Conservation (phyloP, 2,888 invertebrate species). For the Sussaba pulchella region DNA sequence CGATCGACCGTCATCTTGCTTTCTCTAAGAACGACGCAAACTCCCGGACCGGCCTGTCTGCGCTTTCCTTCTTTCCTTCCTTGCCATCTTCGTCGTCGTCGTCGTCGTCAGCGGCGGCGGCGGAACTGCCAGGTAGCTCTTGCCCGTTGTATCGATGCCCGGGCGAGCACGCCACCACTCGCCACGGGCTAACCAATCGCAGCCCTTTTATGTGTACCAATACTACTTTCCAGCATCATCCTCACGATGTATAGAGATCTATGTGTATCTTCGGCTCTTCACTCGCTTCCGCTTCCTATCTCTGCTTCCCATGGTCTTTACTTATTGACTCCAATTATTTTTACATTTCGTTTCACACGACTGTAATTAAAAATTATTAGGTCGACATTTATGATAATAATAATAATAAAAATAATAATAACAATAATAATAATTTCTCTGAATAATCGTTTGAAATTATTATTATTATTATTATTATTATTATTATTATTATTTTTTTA, state of each 20-base stretch:
- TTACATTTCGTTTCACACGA: background rate
- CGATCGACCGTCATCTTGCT: conserved; percentile 9
- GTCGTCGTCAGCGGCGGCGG: conserved; percentile 10
- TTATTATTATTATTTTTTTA: no score
- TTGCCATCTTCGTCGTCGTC: conserved; percentile 11
- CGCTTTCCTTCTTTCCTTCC: conserved; percentile 32
- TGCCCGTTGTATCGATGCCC: background rate
- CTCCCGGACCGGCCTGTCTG: conserved; percentile 4
- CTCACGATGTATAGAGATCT: background rate
- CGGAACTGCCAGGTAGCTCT: conserved; percentile 22
- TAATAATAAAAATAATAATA: no score
- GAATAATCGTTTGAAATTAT: no score
- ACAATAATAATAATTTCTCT: no score
- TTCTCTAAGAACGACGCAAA: conserved; percentile 14
- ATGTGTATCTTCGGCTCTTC: background rate
- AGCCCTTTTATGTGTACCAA: conserved; percentile 7
- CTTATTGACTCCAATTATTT: background rate
- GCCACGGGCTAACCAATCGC: background rate
- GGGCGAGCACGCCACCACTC: no score
- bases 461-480: no score
- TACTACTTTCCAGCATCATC: background rate
- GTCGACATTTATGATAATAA: no score
- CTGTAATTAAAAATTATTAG: no score
- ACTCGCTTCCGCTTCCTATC: background rate
- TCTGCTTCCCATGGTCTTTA: background rate